Percentiles rank a stretch among this genome's conserved stretches.
Conservation (phyloP, 2,888 invertebrate genomes). For the Mamestra brassicae region DNA sequence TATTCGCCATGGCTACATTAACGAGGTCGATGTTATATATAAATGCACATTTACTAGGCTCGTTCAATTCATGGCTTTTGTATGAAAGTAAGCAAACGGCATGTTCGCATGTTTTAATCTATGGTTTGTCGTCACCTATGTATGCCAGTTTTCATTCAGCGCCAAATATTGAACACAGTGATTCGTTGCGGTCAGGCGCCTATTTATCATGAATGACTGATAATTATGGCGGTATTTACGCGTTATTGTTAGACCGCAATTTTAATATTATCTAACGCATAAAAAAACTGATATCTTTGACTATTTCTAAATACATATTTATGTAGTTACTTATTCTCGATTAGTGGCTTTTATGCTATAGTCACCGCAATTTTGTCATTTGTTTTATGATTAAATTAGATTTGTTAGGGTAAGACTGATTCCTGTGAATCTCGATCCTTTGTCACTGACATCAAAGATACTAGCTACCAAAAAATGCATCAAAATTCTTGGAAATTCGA, state of each 20-base stretch:
- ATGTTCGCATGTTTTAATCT: neutral
- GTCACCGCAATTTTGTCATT: too few species aligned
- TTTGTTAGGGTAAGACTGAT: too few species aligned
- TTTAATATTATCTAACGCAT: neutral
- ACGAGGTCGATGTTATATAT: constrained; percentile 23
- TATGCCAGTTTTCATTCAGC: neutral
- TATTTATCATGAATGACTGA: neutral
- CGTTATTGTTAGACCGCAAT: neutral
- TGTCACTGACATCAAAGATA: neutral
- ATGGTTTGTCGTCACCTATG: neutral
- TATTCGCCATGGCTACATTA: neutral
- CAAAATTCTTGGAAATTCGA: neutral
- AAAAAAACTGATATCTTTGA: neutral
- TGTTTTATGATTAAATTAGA: too few species aligned
- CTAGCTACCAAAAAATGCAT: neutral
- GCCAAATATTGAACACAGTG: neutral
- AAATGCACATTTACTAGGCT: constrained; percentile 26
- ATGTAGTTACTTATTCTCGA: neutral
- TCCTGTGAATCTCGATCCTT: neutral
- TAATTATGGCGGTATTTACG: neutral
- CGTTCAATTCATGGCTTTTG: neutral
- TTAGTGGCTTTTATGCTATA: neutral
- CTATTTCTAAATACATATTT: neutral
- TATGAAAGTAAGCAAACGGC: neutral
- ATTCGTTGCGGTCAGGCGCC: neutral